These are phyloP conservation scores for Leptinotarsa rubiginosa DNA, from an alignment of 2,888 invertebrate genomes.

Conservation along the genomic window DNA sequence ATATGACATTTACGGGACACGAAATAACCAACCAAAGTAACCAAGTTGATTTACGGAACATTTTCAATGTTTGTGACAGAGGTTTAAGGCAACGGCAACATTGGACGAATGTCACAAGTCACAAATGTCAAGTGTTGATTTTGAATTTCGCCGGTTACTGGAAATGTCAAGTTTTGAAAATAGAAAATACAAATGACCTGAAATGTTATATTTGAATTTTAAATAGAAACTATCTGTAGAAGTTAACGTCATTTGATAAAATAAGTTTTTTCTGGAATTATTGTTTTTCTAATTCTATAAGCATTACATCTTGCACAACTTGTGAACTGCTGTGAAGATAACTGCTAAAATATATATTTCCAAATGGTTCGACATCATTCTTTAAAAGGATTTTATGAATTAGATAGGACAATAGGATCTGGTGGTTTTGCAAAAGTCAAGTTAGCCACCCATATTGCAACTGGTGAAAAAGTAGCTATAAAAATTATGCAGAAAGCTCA, in stretches of 20 bases:
- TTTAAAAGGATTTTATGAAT: slow-evolving; percentile 74
- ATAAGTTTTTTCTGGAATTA: background rate
- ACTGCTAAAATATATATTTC: background rate
- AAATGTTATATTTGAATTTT: background rate
- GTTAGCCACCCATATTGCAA: slow-evolving; percentile 80
- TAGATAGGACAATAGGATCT: slow-evolving; percentile 78
- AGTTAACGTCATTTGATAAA: too few species aligned
- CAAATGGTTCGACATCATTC: slow-evolving; percentile 68
- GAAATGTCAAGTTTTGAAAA: slow-evolving; percentile 15
- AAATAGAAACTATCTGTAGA: background rate
- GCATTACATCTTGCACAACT: background rate
- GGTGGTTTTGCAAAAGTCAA: slow-evolving; percentile 88
- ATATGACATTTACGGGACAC: too few species aligned
- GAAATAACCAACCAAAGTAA: too few species aligned
- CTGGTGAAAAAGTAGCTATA: slow-evolving; percentile 84
- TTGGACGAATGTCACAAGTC: slow-evolving; percentile 10
- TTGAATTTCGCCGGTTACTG: slow-evolving; percentile 3
- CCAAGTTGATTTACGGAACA: too few species aligned
- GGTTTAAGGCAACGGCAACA: background rate
- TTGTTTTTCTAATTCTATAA: background rate
- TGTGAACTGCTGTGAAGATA: background rate
- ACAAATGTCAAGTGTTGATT: background rate
- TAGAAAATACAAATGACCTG: background rate
- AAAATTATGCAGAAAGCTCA: slow-evolving; percentile 84
- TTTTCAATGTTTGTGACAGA: background rate